Conservation (phyloP, 2,113 vertebrate species). For the Myanophis thanlyinensis region DNA sequence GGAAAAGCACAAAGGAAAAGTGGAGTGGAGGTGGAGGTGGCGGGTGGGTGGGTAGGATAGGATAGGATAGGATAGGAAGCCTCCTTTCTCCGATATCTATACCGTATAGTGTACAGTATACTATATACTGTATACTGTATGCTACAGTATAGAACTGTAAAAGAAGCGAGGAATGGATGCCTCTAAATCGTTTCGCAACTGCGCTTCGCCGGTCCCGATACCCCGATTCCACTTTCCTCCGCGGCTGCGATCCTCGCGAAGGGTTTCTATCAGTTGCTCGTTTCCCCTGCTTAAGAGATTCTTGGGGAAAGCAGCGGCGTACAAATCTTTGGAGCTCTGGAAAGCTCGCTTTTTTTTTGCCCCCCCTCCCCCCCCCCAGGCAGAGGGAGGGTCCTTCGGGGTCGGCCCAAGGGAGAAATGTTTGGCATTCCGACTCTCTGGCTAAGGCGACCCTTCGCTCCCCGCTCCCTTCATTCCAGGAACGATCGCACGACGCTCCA, state of each 20-base stretch:
- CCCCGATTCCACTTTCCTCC: neutral
- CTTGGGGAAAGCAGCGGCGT: neutral
- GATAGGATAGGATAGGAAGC: neutral
- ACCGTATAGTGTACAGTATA: too few species aligned
- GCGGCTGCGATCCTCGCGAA: neutral
- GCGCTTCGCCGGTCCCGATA: neutral
- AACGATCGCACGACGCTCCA: neutral
- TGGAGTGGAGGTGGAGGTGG: neutral
- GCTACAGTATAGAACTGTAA: neutral
- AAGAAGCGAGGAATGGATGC: neutral
- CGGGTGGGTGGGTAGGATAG: neutral
- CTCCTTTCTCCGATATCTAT: neutral
- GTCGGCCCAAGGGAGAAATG: neutral
- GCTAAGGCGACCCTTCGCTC: neutral
- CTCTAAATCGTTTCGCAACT: neutral
- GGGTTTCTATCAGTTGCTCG: neutral
- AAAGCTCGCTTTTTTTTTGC: neutral
- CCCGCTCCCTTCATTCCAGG: neutral
- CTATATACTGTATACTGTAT: too few species aligned
- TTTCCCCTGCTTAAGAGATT: neutral
- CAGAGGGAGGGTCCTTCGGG: rapidly evolving
- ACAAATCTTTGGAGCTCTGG: neutral
- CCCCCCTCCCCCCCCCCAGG: too few species aligned
- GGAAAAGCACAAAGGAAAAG: neutral
- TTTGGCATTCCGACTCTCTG: neutral